phyloP scores from a whole-genome alignment of 2,113 vertebrate species.

The Saccopteryx leptura region DNA sequence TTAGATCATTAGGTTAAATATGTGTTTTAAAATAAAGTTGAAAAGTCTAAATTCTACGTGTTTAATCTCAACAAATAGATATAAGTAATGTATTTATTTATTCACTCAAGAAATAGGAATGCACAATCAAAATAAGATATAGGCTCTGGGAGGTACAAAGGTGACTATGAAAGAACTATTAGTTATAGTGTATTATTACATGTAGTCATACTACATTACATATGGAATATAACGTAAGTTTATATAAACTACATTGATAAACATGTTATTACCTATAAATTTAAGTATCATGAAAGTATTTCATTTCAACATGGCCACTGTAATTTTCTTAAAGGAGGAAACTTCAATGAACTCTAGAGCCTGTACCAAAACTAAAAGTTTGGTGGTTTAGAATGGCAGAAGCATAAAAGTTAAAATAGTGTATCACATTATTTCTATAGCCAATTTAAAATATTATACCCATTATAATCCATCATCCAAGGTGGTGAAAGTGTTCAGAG shows the following conservation, averaged over 20 bases:
- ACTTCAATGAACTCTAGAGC: background rate
- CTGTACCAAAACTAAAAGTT: background rate
- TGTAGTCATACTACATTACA: background rate
- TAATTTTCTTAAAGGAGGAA: conserved; percentile 33
- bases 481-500: background rate
- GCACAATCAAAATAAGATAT: background rate
- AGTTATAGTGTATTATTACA: background rate
- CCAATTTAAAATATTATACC: background rate
- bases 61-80: background rate
- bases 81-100: background rate
- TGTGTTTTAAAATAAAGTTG: background rate
- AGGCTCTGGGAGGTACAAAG: background rate
- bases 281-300: background rate
- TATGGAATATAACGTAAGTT: background rate
- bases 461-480: conserved; percentile 31
- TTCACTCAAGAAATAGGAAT: background rate
- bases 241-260: background rate
- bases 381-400: background rate
- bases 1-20: background rate
- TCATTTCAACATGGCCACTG: background rate
- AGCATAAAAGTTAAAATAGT: conserved; percentile 38
- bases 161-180: background rate
- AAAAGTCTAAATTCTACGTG: background rate
- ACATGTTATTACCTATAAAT: background rate
- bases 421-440: background rate